Percentiles rank a stretch among this genome's conserved stretches.
Evolutionary conservation across 35 echinoderm and acorn worm species (phyloP).

Genomic region (Chiridota heheva): DNA sequence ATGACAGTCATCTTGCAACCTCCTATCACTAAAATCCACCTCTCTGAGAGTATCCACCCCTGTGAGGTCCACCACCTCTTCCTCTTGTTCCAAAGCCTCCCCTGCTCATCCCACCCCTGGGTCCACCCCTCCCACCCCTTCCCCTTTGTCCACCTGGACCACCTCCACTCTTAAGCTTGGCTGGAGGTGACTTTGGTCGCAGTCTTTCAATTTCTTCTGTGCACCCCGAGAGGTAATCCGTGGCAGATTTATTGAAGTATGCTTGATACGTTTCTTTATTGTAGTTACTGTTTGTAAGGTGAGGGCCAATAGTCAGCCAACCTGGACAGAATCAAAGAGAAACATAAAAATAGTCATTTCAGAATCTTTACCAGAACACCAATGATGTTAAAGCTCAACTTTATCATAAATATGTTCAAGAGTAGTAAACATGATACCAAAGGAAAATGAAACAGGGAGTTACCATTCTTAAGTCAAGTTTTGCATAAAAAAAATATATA

Average conservation of each 20-base stretch:
- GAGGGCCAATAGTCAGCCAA: conserved; percentile 87
- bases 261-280: conserved; percentile 74
- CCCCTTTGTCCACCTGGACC: conserved; percentile 43
- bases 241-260: conserved; percentile 76
- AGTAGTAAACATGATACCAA: too few relatives aligned
- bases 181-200: conserved; percentile 80
- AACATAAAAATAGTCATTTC: too few relatives aligned
- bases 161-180: conserved; percentile 70
- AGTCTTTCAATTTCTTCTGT: conserved; percentile 88
- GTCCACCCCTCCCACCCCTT: conserved; percentile 63
- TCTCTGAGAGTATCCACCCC: conserved; percentile 26
- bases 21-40: conserved; percentile 40
- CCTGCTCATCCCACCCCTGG: conserved; percentile 39
- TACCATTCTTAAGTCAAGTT: too few relatives aligned
- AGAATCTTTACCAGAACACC: too few relatives aligned
- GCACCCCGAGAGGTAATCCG: conserved; percentile 83
- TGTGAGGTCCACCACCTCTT: conserved; percentile 49
- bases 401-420: too few relatives aligned
- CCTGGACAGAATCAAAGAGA: conserved; percentile 36
- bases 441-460: too few relatives aligned
- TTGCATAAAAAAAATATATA: too few relatives aligned
- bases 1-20: too few relatives aligned
- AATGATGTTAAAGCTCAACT: too few relatives aligned
- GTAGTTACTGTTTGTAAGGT: conserved; percentile 93
- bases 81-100: conserved; percentile 32